These are phyloP conservation scores for Platysternon megacephalum DNA, from an alignment of 2,113 vertebrate species.

Conservation along the genomic window DNA sequence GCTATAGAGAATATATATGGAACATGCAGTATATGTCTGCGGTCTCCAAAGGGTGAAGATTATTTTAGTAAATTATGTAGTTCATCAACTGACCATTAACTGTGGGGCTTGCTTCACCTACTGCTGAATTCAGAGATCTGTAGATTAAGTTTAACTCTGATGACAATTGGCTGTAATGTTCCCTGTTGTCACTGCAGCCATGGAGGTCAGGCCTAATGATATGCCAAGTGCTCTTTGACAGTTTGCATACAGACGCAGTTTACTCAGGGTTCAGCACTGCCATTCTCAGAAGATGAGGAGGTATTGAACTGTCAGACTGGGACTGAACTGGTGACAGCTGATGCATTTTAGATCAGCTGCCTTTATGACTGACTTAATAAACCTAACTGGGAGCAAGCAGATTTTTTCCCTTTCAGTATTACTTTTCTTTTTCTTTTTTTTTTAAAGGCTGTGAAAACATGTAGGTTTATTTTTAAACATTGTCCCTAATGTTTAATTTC, in stretches of 20 bases:
- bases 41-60: constrained; percentile 31
- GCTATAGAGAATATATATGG: not conserved
- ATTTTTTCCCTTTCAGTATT: constrained; percentile 1
- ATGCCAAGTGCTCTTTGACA: constrained; percentile 75
- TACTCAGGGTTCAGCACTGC: constrained; percentile 73
- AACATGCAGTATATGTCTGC: not conserved
- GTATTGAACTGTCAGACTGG: constrained; percentile 76
- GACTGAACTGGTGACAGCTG: constrained; percentile 74
- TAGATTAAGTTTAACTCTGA: constrained; percentile 57
- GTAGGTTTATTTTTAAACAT: constrained; percentile 32
- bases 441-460: not conserved
- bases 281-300: constrained; percentile 73
- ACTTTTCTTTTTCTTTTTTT: not conserved
- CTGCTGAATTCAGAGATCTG: constrained; percentile 7
- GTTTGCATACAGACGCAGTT: constrained; percentile 73
- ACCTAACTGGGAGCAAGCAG: constrained; percentile 28
- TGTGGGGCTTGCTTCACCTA: not conserved
- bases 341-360: constrained; percentile 74
- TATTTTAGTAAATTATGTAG: constrained; percentile 50
- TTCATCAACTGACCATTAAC: constrained; percentile 56
- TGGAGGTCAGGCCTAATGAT: constrained; percentile 74
- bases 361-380: constrained; percentile 73
- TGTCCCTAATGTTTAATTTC: constrained; percentile 1
- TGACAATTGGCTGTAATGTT: constrained; percentile 59
- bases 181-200: constrained; percentile 53